These are phyloP conservation scores for Zaprionus lachaisei DNA, from an alignment of 1,140 invertebrate species.

Conservation along the genomic window DNA sequence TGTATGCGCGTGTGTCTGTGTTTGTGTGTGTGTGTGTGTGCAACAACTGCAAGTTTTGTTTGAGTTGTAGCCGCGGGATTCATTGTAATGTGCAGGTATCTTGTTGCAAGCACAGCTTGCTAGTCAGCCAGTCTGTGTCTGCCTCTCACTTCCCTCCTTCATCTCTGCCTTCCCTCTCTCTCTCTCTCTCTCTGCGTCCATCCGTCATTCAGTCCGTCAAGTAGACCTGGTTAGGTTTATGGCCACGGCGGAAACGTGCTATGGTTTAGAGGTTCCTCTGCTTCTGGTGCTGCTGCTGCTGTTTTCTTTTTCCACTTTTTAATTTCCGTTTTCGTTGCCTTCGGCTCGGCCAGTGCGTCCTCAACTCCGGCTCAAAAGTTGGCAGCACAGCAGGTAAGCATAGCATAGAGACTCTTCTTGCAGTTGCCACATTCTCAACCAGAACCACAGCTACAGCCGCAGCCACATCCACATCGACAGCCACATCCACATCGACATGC, in stretches of 20 bases:
- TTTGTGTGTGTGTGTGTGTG: conserved; percentile 30
- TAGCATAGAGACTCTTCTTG: background rate
- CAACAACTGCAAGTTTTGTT: conserved; percentile 69
- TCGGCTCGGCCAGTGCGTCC: conserved; percentile 45
- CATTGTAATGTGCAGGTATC: conserved; percentile 77
- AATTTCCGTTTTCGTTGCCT: conserved; percentile 72
- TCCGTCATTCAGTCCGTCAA: conserved; percentile 14
- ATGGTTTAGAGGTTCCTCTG: conserved; percentile 70
- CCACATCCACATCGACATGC: conserved; percentile 14
- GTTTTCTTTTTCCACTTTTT: conserved; percentile 80
- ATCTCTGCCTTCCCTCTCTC: background rate
- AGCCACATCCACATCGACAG: background rate
- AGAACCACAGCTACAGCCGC: background rate
- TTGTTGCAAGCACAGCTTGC: conserved; percentile 48
- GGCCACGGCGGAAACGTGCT: conserved; percentile 51
- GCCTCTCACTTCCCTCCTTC: background rate
- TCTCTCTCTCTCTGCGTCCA: conserved; percentile 7
- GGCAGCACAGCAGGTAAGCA: conserved; percentile 52
- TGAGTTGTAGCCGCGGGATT: conserved; percentile 72
- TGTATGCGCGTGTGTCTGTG: conserved; percentile 24
- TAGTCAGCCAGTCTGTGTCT: conserved; percentile 14
- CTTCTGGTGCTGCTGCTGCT: conserved; percentile 18
- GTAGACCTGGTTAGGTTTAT: conserved; percentile 37
- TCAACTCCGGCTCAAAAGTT: conserved; percentile 49
- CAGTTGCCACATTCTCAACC: conserved; percentile 19